Conservation (phyloP, 2,797 vertebrate genomes). For the Micromesistius poutassou region DNA sequence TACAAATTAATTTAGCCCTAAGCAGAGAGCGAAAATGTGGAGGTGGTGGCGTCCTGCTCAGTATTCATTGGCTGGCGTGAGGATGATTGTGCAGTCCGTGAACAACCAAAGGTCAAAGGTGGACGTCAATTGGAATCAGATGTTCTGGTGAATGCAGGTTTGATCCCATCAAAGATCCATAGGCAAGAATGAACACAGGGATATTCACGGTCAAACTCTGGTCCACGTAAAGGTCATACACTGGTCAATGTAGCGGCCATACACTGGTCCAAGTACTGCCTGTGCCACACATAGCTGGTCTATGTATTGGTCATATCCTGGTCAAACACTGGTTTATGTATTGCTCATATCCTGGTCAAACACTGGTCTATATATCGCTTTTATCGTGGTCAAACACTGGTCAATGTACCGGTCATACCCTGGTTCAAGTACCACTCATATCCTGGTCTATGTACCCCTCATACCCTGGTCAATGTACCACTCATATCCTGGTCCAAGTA, state of each 20-base stretch:
- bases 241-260: neutral
- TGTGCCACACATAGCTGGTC: neutral
- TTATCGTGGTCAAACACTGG: too few species aligned
- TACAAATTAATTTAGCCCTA: conserved; percentile 58
- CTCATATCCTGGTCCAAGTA: too few species aligned
- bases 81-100: conserved; percentile 34
- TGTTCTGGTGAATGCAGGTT: conserved; percentile 11
- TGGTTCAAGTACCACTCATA: too few species aligned
- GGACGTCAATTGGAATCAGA: conserved; percentile 32
- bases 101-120: conserved; percentile 43
- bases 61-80: conserved; percentile 23
- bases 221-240: neutral
- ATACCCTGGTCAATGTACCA: too few species aligned
- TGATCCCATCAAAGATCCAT: conserved; percentile 24
- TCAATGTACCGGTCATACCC: too few species aligned
- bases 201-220: conserved; percentile 17
- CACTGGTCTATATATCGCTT: neutral
- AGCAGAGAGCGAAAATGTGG: conserved; percentile 11
- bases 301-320: neutral
- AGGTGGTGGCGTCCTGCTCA: conserved; percentile 32
- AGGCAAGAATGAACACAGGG: conserved; percentile 15
- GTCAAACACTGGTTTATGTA: neutral
- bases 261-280: neutral
- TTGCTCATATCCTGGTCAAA: neutral
- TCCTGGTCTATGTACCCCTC: too few species aligned